Conservation (phyloP, 2,797 vertebrate species). For the Ptychobarbus kaznakovi region DNA sequence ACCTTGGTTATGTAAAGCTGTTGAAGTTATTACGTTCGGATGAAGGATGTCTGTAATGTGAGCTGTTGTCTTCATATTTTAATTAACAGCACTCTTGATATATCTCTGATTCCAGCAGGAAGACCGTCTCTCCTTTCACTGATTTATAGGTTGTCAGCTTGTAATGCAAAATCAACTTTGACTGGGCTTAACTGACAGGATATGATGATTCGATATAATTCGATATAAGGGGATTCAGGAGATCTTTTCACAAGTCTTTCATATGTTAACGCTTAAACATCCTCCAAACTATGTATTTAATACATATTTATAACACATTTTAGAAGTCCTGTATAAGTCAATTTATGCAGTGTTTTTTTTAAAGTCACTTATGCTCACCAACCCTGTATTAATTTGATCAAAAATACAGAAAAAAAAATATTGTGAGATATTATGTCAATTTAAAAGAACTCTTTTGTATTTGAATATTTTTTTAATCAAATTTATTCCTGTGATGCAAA, state of each 20-base stretch:
- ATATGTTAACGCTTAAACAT: not conserved
- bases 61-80: not conserved
- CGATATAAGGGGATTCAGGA: not conserved
- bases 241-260: not conserved
- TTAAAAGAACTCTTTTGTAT: too few relatives aligned
- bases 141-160: not conserved
- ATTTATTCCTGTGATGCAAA: too few relatives aligned
- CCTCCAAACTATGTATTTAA: not conserved
- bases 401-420: not conserved
- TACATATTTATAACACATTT: not conserved
- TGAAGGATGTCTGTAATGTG: slow-evolving; percentile 5
- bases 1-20: not conserved
- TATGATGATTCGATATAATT: not conserved
- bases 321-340: not conserved
- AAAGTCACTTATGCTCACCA: not conserved
- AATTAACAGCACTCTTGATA: slow-evolving; percentile 14
- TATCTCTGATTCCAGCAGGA: not conserved
- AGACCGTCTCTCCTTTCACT: not conserved
- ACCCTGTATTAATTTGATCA: not conserved
- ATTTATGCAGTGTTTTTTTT: not conserved
- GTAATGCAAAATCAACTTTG: not conserved
- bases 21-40: not conserved
- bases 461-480: too few relatives aligned
- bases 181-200: not conserved
- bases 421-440: too few relatives aligned